phyloP scores from a whole-genome alignment of 1,140 invertebrate genomes.

The Rhopalosiphum padi region DNA sequence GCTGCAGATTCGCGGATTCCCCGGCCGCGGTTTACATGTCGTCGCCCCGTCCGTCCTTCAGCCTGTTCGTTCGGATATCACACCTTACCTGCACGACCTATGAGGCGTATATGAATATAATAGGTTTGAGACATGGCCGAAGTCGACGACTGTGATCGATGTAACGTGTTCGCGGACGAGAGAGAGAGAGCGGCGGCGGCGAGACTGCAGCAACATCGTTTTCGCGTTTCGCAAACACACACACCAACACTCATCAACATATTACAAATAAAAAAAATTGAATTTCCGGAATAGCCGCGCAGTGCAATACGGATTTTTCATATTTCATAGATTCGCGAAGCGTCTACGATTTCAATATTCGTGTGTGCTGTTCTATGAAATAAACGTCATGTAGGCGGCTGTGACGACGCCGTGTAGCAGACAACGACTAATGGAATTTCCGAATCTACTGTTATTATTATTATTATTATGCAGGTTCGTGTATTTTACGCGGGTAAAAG shows the following conservation, averaged over 20 bases:
- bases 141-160: not conserved
- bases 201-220: not conserved
- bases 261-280: not conserved
- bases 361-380: not conserved
- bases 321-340: not conserved
- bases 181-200: not conserved
- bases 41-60: too few relatives aligned
- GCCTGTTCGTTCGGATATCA: too few relatives aligned
- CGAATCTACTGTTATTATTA: not conserved
- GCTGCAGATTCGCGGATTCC: too few relatives aligned
- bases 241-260: too few relatives aligned
- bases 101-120: too few relatives aligned
- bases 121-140: too few relatives aligned
- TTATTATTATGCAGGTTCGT: not conserved
- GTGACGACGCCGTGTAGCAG: not conserved
- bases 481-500: not conserved
- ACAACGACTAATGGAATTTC: not conserved
- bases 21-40: not conserved
- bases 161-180: not conserved
- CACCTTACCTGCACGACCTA: too few relatives aligned
- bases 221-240: too few relatives aligned
- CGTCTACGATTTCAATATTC: not conserved
- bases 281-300: not conserved
- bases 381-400: not conserved
- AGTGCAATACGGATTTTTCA: not conserved